Conservation (phyloP, 2,888 invertebrate species). For the Caenorhabditis virilis region DNA sequence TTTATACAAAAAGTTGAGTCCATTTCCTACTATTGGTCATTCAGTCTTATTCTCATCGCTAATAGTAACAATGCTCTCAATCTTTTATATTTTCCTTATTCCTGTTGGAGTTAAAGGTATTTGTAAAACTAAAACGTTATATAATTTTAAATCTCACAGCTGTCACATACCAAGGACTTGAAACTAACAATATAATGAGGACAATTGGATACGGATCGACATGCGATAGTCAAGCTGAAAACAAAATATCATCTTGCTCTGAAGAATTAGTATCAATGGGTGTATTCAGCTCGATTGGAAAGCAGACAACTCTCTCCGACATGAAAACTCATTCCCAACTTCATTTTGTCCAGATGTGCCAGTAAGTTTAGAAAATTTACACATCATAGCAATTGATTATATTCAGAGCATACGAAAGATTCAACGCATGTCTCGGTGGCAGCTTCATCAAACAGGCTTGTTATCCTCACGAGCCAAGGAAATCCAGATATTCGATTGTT, state of each 20-base stretch:
- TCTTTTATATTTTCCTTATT: slow-evolving; percentile 5
- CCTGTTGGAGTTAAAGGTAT: slow-evolving; percentile 21
- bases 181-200: slow-evolving; percentile 32
- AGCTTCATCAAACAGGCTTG: slow-evolving; percentile 49
- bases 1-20: not conserved
- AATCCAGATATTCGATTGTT: slow-evolving; percentile 48
- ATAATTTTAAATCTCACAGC: no score
- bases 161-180: no score
- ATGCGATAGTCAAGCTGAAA: slow-evolving; percentile 37
- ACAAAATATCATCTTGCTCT: slow-evolving; percentile 40
- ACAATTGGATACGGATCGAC: slow-evolving; percentile 23
- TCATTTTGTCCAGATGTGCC: slow-evolving; percentile 51
- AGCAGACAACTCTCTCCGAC: slow-evolving; percentile 34
- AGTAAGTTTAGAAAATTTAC: slow-evolving; percentile 23
- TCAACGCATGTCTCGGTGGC: slow-evolving; percentile 49
- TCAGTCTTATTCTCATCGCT: not conserved
- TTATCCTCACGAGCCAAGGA: slow-evolving; percentile 50
- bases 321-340: slow-evolving; percentile 46
- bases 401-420: slow-evolving; percentile 52
- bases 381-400: not conserved
- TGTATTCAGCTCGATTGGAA: slow-evolving; percentile 33
- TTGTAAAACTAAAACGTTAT: no score
- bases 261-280: slow-evolving; percentile 42
- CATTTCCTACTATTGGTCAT: not conserved
- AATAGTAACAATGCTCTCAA: no score